Evolutionary conservation across 1,140 invertebrate genomes (phyloP).

Genomic region (Lepidostoma basale): DNA sequence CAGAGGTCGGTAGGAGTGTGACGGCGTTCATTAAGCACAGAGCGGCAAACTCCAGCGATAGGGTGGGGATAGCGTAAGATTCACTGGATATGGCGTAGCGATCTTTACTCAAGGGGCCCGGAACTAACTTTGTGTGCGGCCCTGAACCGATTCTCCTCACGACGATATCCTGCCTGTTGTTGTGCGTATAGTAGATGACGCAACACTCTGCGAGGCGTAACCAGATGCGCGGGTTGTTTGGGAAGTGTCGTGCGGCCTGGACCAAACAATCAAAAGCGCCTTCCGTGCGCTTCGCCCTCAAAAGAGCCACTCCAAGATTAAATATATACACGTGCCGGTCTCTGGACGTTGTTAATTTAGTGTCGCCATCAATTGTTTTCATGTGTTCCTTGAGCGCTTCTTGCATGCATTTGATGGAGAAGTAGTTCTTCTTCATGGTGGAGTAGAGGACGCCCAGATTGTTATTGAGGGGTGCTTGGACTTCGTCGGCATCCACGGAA

Average conservation of each 20-base stretch:
- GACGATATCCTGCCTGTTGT: conserved; percentile 24
- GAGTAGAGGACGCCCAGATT: conserved; percentile 90
- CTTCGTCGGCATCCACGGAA: conserved; percentile 52
- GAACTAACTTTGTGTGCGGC: conserved; percentile 54
- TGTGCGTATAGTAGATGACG: conserved; percentile 52
- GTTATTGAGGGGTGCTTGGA: conserved; percentile 79
- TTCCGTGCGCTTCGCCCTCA: conserved; percentile 79
- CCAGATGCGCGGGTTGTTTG: conserved; percentile 90
- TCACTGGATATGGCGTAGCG: conserved; percentile 65
- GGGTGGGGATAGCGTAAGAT: conserved; percentile 81
- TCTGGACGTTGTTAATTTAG: conserved; percentile 55
- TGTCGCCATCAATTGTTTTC: conserved; percentile 60
- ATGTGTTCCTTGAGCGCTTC: conserved; percentile 84
- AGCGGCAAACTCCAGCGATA: conserved; percentile 88
- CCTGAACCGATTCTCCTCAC: conserved; percentile 45
- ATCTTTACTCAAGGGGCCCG: conserved; percentile 53
- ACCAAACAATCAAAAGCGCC: conserved; percentile 91
- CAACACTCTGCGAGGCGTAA: conserved; percentile 92
- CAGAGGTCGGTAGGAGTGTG: conserved; percentile 58
- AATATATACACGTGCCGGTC: conserved; percentile 85
- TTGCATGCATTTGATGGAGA: conserved; percentile 85
- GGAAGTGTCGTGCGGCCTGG: conserved; percentile 84
- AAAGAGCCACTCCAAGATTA: conserved; percentile 86
- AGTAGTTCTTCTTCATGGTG: conserved; percentile 83
- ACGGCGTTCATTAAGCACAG: conserved; percentile 87